These are phyloP conservation scores for Chironomus striatipennis DNA, from an alignment of 1,140 invertebrate species.

Conservation along the genomic window DNA sequence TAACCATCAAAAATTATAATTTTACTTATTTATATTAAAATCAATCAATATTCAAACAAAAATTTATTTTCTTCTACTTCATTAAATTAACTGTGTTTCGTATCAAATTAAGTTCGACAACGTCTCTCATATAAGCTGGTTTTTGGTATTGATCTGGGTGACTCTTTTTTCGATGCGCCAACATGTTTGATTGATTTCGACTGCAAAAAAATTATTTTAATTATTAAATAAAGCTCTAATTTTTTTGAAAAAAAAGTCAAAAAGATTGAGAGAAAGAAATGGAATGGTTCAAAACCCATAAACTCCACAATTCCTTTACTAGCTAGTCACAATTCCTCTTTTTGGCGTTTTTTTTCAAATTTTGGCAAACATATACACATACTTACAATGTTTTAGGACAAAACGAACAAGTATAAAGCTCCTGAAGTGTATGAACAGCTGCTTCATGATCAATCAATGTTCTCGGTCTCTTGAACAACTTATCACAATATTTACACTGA, in stretches of 20 bases:
- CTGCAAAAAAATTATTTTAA: not conserved
- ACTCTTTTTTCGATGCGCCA: slow-evolving; percentile 36
- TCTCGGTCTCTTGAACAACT: slow-evolving; percentile 35
- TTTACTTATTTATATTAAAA: too few species aligned
- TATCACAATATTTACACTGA: slow-evolving; percentile 33
- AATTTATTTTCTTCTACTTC: too few species aligned
- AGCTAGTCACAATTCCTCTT: too few species aligned
- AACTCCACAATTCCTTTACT: too few species aligned
- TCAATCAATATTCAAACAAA: too few species aligned
- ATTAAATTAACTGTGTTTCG: too few species aligned
- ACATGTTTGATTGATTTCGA: slow-evolving; percentile 39
- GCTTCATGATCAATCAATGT: slow-evolving; percentile 27
- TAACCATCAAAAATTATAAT: too few species aligned
- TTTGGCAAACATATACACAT: too few species aligned
- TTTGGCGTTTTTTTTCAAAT: too few species aligned
- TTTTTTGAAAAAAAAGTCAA: not conserved
- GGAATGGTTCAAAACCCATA: too few species aligned
- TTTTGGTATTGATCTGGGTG: slow-evolving; percentile 35
- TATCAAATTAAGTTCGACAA: too few species aligned
- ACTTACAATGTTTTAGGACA: slow-evolving; percentile 35
- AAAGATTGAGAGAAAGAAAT: too few species aligned
- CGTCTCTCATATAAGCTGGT: not conserved
- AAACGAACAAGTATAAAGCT: slow-evolving; percentile 36
- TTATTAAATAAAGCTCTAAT: not conserved
- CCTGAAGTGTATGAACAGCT: slow-evolving; percentile 37